Base-by-base conservation (phyloP, 2,113 vertebrate species). In the Antennarius striatus region DNA sequence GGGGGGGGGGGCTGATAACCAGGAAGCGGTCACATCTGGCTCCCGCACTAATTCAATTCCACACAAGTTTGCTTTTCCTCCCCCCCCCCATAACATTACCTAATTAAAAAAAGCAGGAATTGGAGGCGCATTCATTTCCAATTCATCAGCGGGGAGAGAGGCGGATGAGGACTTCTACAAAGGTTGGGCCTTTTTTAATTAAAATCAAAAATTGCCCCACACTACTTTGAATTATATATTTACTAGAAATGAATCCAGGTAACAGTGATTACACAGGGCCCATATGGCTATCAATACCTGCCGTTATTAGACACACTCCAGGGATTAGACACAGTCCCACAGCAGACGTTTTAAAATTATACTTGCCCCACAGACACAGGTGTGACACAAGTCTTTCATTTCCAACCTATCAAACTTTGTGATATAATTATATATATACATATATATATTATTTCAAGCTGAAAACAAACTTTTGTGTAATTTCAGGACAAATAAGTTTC, bases 181-280 rank as follows among this genome's bases (percentile, higher is more conserved):
- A 87, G 86, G 86, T 88, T 86, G 76, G 73, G 73, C 78, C 85
- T 78, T 85, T 90, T 89, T 90, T 90, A 91, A 91, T 91, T 90
- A 91, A 92, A 92, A 55, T 86, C 86, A 79, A 78, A 89, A 92
- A 92, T 90, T 89, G 86, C 87, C 77, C 81, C 47, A 72, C 71
- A 72, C 86, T 85, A 84, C 81, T 85, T 85, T 82, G 83, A 92
- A 91, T 91, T 91, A 89, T 85, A 91, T 87, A 90, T 91, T 90
- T 88, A 90, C 82, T 28, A 42, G 75, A 86, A 89, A 90, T 79
- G 74, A 84, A 84, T 87, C 80, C 86, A 82, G 80, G 55, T 80
- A 30, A 79, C 70, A 60, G 88, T 83, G 89, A 90, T 90, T 90
- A 85, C 71, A 78, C 73, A 22, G 52, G 52, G 71, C 86, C 86